A percentile compares a stretch with the other conserved stretches of the same genome.
Evolutionary conservation across 2,113 vertebrate genomes (phyloP).

Genomic region (Brachionichthys hirsutus): DNA sequence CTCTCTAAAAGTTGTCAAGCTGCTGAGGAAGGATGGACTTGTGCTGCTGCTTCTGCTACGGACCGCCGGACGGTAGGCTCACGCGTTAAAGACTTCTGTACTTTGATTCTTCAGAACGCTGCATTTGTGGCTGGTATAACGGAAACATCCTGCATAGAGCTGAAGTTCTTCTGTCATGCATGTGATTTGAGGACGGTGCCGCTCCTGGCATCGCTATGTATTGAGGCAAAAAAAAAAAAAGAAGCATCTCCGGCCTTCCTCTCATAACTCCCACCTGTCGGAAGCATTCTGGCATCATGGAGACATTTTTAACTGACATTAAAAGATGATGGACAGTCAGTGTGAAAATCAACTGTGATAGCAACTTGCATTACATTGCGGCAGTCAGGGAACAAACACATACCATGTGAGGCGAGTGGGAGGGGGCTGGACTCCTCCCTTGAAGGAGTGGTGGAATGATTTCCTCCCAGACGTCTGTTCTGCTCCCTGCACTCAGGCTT

Average conservation of each 20-base stretch:
- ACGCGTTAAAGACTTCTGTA: neutral
- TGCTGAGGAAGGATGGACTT: conserved; percentile 67
- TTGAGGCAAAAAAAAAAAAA: neutral
- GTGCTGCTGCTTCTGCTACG: conserved; percentile 72
- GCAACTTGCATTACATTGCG: conserved; percentile 40
- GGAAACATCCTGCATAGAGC: neutral
- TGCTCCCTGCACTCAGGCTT: conserved; percentile 9
- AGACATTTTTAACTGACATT: neutral
- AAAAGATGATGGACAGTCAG: neutral
- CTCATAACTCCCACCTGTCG: conserved; percentile 6
- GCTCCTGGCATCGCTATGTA: conserved; percentile 9
- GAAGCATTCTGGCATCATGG: no score
- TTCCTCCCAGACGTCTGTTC: conserved; percentile 47
- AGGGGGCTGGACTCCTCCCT: conserved; percentile 62
- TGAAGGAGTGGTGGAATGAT: conserved; percentile 32
- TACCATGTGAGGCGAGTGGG: conserved; percentile 59
- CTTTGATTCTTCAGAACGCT: no score
- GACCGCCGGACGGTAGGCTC: conserved; percentile 60
- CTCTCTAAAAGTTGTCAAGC: conserved; percentile 62
- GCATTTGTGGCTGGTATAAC: conserved; percentile 8
- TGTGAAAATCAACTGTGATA: conserved; percentile 7
- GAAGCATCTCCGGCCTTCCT: conserved; percentile 9
- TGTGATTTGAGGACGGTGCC: conserved; percentile 22
- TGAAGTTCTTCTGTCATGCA: conserved; percentile 10
- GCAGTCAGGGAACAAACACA: conserved; percentile 51